Percentiles rank a stretch among this genome's conserved stretches.
Conservation (phyloP, 1,140 invertebrate genomes). For the Sweltsa coloradensis region DNA sequence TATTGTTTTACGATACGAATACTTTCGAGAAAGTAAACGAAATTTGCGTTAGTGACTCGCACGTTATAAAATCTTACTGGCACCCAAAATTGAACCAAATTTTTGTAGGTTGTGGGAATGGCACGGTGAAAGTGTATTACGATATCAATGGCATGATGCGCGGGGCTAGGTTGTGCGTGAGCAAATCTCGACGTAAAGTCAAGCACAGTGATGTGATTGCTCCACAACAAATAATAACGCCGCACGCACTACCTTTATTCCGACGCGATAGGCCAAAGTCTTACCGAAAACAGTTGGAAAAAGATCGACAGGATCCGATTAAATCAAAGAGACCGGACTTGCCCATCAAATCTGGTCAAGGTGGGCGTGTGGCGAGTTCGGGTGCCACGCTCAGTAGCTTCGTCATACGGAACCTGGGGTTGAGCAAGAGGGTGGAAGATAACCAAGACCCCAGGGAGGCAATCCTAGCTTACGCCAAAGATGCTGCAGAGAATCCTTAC, state of each 20-base stretch:
- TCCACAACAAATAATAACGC: slow-evolving; percentile 91
- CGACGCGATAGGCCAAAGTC: slow-evolving; percentile 84
- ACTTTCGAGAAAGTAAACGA: slow-evolving; percentile 63
- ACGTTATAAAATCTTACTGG: slow-evolving; percentile 85
- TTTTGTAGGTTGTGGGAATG: slow-evolving; percentile 85
- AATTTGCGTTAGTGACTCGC: slow-evolving; percentile 62
- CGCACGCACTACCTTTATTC: slow-evolving; percentile 92
- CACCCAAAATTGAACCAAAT: slow-evolving; percentile 96
- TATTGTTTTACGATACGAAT: slow-evolving; percentile 72
- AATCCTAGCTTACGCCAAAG: slow-evolving; percentile 93
- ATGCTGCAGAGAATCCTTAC: slow-evolving; percentile 93
- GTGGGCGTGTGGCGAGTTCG: slow-evolving; percentile 86
- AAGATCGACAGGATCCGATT: slow-evolving; percentile 79
- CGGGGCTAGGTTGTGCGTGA: slow-evolving; percentile 83
- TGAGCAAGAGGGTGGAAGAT: slow-evolving; percentile 86
- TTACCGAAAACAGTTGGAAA: slow-evolving; percentile 82
- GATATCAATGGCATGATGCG: slow-evolving; percentile 74
- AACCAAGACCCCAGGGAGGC: slow-evolving; percentile 95
- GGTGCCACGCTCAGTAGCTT: slow-evolving; percentile 95
- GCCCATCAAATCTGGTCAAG: slow-evolving; percentile 85
- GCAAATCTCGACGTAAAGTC: slow-evolving; percentile 65
- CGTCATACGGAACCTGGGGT: slow-evolving; percentile 88
- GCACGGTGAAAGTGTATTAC: slow-evolving; percentile 81
- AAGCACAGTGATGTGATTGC: slow-evolving; percentile 77
- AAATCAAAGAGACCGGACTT: slow-evolving; percentile 90